Conservation (phyloP, 2,888 invertebrate genomes). For the Dusona sp. region DNA sequence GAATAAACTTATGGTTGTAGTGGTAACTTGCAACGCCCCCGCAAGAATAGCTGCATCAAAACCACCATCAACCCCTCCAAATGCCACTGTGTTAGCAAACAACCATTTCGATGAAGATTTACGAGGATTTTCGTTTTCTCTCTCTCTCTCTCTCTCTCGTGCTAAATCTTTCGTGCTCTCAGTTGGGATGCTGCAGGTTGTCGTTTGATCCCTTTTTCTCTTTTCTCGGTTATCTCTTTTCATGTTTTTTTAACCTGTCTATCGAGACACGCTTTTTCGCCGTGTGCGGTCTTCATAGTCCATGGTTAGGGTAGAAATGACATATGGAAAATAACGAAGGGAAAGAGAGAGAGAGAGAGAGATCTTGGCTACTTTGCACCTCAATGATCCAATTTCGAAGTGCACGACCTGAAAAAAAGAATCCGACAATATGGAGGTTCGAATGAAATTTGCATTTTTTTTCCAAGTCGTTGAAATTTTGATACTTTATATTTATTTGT, state of each 20-base stretch:
- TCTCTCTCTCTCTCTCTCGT: not conserved
- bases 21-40: slow-evolving; percentile 63
- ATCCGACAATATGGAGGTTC: not conserved
- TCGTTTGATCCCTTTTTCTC: slow-evolving; percentile 43
- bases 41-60: slow-evolving; percentile 55
- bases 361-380: slow-evolving; percentile 75
- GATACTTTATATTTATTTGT: not conserved
- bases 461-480: slow-evolving; percentile 13
- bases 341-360: slow-evolving; percentile 31
- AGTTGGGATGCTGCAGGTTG: slow-evolving; percentile 40
- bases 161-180: slow-evolving; percentile 10
- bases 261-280: slow-evolving; percentile 45
- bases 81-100: slow-evolving; percentile 76
- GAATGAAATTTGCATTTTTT: slow-evolving; percentile 51
- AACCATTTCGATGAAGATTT: slow-evolving; percentile 78
- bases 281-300: slow-evolving; percentile 35
- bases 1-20: slow-evolving; percentile 57
- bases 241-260: slow-evolving; percentile 30
- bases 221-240: slow-evolving; percentile 21
- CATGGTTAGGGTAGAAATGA: slow-evolving; percentile 23
- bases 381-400: slow-evolving; percentile 76
- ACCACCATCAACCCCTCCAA: slow-evolving; percentile 59
- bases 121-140: slow-evolving; percentile 67
- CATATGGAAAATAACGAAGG: slow-evolving; percentile 4
- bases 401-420: slow-evolving; percentile 21